Percentiles rank a stretch among this genome's conserved stretches.
Evolutionary conservation across 2,888 invertebrate species (phyloP).

Genomic region (Amphipoea lucens): DNA sequence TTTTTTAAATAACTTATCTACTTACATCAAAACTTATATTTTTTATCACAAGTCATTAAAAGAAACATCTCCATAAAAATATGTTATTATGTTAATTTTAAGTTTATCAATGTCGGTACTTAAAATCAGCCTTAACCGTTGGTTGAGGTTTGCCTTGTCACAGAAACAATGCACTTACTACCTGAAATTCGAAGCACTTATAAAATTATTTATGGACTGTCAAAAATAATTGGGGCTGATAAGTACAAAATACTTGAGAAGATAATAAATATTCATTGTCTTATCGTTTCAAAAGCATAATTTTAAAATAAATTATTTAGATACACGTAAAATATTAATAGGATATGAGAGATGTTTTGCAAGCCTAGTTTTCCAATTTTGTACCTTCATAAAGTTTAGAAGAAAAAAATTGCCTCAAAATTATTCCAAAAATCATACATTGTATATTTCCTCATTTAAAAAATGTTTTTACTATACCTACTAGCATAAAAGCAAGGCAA

Average conservation of each 20-base stretch:
- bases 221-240: conserved; percentile 1
- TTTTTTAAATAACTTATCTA: neutral
- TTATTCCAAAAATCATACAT: neutral
- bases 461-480: neutral
- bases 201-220: neutral
- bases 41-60: too few species aligned
- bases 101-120: conserved; percentile 48
- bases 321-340: neutral
- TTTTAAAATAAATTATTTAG: neutral
- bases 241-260: neutral
- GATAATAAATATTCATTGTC: neutral
- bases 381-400: neutral
- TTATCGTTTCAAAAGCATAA: neutral
- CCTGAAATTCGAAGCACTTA: conserved; percentile 20
- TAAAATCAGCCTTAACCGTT: conserved; percentile 52
- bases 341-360: too few species aligned
- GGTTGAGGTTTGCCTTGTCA: conserved; percentile 67
- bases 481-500: neutral
- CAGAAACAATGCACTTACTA: conserved; percentile 65
- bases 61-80: neutral
- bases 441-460: neutral
- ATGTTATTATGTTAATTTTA: conserved; percentile 21
- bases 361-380: too few species aligned
- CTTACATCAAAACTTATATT: too few species aligned
- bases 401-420: neutral